These are phyloP conservation scores for Sarcophaga carnaria DNA, from an alignment of 2,888 invertebrate species.

Conservation along the genomic window DNA sequence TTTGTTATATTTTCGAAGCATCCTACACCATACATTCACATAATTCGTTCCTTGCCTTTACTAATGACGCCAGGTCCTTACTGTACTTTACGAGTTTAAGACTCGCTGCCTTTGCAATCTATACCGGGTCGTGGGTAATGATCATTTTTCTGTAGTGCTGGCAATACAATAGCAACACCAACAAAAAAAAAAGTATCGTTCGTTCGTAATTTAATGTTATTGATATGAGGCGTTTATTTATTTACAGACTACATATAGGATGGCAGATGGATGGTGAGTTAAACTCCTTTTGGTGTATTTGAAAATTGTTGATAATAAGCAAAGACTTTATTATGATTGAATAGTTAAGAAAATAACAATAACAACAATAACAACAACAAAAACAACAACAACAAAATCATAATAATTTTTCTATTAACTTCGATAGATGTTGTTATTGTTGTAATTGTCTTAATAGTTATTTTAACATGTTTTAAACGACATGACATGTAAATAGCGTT, in stretches of 20 bases:
- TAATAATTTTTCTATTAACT: constrained; percentile 44
- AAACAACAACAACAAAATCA: neutral
- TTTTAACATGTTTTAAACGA: neutral
- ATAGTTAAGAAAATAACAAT: constrained; percentile 2
- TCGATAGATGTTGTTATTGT: neutral
- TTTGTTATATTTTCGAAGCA: too few species aligned
- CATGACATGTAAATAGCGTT: constrained; percentile 43
- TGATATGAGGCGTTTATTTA: constrained; percentile 59
- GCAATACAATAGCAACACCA: neutral
- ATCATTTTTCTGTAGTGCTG: constrained; percentile 14
- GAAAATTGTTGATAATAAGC: constrained; percentile 47
- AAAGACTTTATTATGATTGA: constrained; percentile 61
- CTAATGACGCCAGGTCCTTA: too few species aligned
- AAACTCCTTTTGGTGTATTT: constrained; percentile 37
- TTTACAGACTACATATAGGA: neutral
- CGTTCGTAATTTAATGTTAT: constrained; percentile 40
- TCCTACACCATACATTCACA: too few species aligned
- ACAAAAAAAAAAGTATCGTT: neutral
- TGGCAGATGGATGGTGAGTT: neutral
- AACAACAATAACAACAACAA: neutral
- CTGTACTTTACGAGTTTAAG: constrained; percentile 1
- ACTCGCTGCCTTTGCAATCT: constrained; percentile 16
- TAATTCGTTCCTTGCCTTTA: too few species aligned
- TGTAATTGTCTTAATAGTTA: neutral
- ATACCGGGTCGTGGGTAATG: constrained; percentile 8